A percentile compares a stretch with the other conserved stretches of the same genome.
These are phyloP conservation scores for Pseudomyrmex pallidus DNA, from an alignment of 1,140 invertebrate species.

Conservation along the genomic window DNA sequence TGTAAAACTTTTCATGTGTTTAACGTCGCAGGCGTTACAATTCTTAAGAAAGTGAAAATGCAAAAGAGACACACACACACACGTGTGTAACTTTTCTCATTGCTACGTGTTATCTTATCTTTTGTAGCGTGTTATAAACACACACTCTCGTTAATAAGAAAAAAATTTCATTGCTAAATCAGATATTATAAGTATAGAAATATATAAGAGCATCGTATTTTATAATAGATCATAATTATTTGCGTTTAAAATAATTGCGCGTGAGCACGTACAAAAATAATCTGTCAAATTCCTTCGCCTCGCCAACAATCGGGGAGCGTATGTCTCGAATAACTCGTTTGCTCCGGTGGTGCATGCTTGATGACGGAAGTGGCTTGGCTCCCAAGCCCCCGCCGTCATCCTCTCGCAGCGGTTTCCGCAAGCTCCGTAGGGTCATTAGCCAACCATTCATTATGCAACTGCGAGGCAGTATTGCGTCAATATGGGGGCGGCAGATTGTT, in stretches of 20 bases:
- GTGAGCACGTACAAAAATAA: background rate
- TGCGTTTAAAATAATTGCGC: too few relatives aligned
- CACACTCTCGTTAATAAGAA: background rate
- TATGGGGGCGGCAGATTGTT: slow-evolving; percentile 80
- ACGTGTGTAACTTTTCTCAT: background rate
- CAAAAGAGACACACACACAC: background rate
- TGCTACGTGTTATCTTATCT: background rate
- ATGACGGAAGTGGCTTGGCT: slow-evolving; percentile 80
- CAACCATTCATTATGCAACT: slow-evolving; percentile 83
- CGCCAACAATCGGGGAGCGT: background rate
- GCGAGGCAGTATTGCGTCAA: slow-evolving; percentile 81
- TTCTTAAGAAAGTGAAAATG: background rate
- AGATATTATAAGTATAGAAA: background rate
- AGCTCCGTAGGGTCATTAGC: slow-evolving; percentile 83
- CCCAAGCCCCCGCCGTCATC: slow-evolving; percentile 66
- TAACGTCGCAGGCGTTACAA: background rate
- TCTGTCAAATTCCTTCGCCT: background rate
- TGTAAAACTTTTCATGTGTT: slow-evolving; percentile 45
- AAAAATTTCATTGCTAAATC: background rate
- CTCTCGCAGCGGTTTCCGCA: slow-evolving; percentile 81
- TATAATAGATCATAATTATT: background rate
- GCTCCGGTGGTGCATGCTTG: slow-evolving; percentile 77
- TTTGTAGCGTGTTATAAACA: background rate
- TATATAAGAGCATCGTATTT: slow-evolving; percentile 1
- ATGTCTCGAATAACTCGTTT: slow-evolving; percentile 56